Evolutionary conservation across 1,140 invertebrate genomes (phyloP).

Genomic region (Neoseiulus cucumeris): DNA sequence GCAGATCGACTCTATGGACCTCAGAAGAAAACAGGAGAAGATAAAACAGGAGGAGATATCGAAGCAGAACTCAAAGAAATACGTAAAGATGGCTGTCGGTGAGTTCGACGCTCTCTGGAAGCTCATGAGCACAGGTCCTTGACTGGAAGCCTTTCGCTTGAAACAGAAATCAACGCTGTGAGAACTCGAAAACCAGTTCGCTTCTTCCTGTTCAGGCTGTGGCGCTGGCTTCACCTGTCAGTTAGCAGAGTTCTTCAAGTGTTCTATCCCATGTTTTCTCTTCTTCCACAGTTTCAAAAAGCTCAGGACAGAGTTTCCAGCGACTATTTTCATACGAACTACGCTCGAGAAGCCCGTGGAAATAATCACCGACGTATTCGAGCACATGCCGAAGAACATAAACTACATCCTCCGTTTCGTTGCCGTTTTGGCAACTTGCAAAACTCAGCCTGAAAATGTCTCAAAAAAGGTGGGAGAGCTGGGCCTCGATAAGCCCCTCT

Average conservation of each 20-base stretch:
- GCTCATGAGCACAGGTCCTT: no score
- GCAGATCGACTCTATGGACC: neutral
- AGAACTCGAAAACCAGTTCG: no score
- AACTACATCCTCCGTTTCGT: neutral
- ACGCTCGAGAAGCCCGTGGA: neutral
- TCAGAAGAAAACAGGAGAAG: neutral
- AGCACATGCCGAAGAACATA: neutral
- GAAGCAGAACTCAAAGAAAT: neutral
- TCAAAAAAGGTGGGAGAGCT: neutral
- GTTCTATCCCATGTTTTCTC: no score
- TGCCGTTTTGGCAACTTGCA: neutral
- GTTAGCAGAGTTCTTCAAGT: no score
- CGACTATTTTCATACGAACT: neutral
- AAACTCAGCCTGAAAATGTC: neutral
- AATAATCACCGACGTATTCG: neutral
- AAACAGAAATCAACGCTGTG: no score
- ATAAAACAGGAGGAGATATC: neutral
- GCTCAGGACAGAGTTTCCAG: neutral
- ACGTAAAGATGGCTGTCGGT: neutral
- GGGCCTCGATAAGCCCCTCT: no score
- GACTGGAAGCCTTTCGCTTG: no score
- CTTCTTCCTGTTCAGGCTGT: no score
- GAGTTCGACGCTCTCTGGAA: neutral
- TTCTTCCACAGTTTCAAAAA: neutral
- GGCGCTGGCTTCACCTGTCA: no score